Evolutionary conservation across 64 coral and sea anemone genomes (phyloP).

Genomic region (Dendronephthya gigantea): DNA sequence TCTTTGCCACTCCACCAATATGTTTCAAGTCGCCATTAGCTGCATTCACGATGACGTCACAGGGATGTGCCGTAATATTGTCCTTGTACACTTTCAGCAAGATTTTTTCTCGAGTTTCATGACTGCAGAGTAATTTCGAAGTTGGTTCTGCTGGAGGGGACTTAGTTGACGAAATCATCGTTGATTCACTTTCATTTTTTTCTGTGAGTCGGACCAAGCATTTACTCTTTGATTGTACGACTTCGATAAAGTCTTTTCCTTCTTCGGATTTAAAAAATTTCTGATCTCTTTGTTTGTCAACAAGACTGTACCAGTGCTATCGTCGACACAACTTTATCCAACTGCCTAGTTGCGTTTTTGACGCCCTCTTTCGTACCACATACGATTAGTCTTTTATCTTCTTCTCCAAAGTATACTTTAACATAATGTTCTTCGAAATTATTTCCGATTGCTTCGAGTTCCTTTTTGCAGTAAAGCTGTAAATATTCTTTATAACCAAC

Average conservation of each 20-base stretch:
- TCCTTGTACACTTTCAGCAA: conserved; percentile 30
- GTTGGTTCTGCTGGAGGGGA: not conserved
- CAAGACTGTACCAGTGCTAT: not conserved
- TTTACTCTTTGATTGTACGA: not conserved
- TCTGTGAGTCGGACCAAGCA: not conserved
- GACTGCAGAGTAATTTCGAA: conserved; percentile 5
- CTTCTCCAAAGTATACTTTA: not conserved
- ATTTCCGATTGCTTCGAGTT: not conserved
- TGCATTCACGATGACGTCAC: conserved; percentile 52
- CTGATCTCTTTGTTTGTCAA: conserved; percentile 19
- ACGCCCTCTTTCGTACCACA: conserved; percentile 16
- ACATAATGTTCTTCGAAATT: not conserved
- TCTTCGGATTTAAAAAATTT: not conserved
- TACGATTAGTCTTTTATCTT: not conserved
- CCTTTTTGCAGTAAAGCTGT: not conserved
- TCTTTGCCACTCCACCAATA: conserved; percentile 22
- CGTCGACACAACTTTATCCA: not conserved
- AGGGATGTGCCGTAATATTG: conserved; percentile 29
- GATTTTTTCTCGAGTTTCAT: conserved; percentile 8
- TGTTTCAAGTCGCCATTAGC: conserved; percentile 37
- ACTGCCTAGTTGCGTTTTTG: not conserved
- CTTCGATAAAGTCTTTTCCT: conserved; percentile 3
- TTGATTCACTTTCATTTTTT: not conserved
- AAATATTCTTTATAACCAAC: conserved; percentile 11
- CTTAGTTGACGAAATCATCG: not conserved